phyloP scores from a whole-genome alignment of 2,113 vertebrate species.

The Psittacara wagleri region DNA sequence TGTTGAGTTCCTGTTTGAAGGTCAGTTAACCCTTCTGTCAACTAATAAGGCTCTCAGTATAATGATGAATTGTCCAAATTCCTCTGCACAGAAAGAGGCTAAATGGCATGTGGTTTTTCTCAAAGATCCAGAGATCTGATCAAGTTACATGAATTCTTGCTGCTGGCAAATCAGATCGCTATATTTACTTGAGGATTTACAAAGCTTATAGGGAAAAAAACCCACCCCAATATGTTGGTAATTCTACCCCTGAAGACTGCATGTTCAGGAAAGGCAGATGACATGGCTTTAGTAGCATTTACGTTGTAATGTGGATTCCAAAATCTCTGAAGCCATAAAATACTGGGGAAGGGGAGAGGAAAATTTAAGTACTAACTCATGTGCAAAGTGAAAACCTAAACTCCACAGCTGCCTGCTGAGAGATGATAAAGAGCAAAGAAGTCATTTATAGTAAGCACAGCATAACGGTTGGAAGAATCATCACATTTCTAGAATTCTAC shows the following conservation, averaged over 20 bases:
- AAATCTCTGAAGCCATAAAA: not conserved
- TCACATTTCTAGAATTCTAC: not conserved
- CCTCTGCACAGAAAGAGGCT: slow-evolving; percentile 6
- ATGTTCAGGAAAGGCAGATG: not conserved
- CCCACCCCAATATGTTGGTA: not conserved
- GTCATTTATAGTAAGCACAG: not conserved
- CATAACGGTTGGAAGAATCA: not conserved
- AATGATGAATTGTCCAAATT: slow-evolving; percentile 62
- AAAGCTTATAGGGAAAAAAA: not conserved
- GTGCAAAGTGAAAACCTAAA: not conserved
- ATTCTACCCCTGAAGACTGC: slow-evolving; percentile 23
- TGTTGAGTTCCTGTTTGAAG: slow-evolving; percentile 46
- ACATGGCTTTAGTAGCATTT: slow-evolving; percentile 9
- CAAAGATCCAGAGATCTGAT: slow-evolving; percentile 31
- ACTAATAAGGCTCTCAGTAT: slow-evolving; percentile 13
- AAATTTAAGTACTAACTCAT: not conserved
- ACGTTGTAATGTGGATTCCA: not conserved
- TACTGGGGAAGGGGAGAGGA: not conserved
- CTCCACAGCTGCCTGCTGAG: not conserved
- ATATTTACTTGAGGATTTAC: not conserved
- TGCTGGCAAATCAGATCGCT: slow-evolving; percentile 17
- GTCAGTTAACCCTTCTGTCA: slow-evolving; percentile 69
- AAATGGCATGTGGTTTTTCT: slow-evolving; percentile 18
- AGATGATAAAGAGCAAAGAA: not conserved
- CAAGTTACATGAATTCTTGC: slow-evolving; percentile 11